A percentile compares a stretch with the other conserved stretches of the same genome.
phyloP scores from a whole-genome alignment of 1,140 invertebrate genomes.

The Ganaspis sp. region DNA sequence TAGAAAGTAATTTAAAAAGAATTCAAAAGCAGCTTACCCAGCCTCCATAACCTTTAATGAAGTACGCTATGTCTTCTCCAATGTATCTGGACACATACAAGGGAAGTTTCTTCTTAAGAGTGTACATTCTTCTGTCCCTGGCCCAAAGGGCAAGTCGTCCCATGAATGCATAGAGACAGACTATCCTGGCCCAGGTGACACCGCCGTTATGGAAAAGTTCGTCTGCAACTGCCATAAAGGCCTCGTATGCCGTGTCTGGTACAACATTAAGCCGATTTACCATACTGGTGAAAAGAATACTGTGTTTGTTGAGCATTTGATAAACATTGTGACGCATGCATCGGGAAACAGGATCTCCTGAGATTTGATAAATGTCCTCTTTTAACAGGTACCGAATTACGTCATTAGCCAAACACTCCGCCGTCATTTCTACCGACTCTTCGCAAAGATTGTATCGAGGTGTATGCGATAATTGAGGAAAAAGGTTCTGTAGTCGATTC shows the following conservation, averaged over 20 bases:
- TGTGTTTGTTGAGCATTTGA: conserved; percentile 78
- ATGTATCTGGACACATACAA: conserved; percentile 72
- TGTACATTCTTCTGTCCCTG: conserved; percentile 73
- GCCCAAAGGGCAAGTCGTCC: conserved; percentile 77
- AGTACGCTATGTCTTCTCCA: conserved; percentile 69
- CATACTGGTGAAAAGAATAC: conserved; percentile 80
- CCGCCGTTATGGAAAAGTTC: conserved; percentile 78
- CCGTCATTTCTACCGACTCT: conserved; percentile 69
- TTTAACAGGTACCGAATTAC: conserved; percentile 73
- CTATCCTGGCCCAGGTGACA: conserved; percentile 80
- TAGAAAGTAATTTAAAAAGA: background rate
- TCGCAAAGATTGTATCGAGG: conserved; percentile 62
- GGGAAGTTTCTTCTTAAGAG: conserved; percentile 70
- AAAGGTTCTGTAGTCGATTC: conserved; percentile 71
- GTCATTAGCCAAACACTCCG: conserved; percentile 69
- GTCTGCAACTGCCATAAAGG: conserved; percentile 79
- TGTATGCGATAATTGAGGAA: conserved; percentile 66
- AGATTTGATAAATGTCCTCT: conserved; percentile 73
- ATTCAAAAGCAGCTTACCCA: no score
- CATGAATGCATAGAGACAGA: conserved; percentile 81
- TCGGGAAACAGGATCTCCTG: conserved; percentile 70
- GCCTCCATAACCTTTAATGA: conserved; percentile 73
- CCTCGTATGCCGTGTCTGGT: conserved; percentile 76
- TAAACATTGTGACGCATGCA: conserved; percentile 75
- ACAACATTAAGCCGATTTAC: conserved; percentile 78